Conservation (phyloP, 64 coral and sea anemone species). For the Platygyra sinensis region DNA sequence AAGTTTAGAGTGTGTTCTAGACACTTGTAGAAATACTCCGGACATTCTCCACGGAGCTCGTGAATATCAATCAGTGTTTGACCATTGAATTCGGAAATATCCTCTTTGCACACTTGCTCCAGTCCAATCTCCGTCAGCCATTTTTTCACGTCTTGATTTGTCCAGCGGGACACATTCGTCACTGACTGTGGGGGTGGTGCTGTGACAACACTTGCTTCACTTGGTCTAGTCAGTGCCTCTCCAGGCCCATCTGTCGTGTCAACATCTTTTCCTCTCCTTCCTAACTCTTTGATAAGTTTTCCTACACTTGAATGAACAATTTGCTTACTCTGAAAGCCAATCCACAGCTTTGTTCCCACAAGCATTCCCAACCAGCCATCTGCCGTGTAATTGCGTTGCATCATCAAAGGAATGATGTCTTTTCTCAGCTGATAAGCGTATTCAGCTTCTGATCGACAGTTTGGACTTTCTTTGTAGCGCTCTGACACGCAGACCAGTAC, state of each 20-base stretch:
- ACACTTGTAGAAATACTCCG: constrained; percentile 1
- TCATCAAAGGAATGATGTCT: constrained; percentile 61
- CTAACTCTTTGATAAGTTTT: constrained; percentile 50
- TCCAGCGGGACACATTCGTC: constrained; percentile 7
- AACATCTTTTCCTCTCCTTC: constrained; percentile 13
- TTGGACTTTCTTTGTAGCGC: constrained; percentile 65
- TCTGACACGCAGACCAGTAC: constrained; percentile 61
- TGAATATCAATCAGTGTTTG: constrained; percentile 7
- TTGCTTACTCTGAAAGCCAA: constrained; percentile 9
- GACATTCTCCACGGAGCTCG: background rate
- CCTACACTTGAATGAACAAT: background rate
- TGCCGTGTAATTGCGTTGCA: constrained; percentile 35
- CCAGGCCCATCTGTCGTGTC: background rate
- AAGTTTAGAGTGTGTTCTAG: background rate
- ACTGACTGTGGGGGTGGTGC: background rate
- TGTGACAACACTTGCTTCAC: background rate
- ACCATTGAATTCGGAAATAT: constrained; percentile 1
- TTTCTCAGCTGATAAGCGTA: constrained; percentile 57
- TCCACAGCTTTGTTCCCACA: constrained; percentile 45
- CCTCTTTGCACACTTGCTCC: background rate
- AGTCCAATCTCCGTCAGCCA: constrained; percentile 52
- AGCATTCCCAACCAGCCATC: constrained; percentile 68
- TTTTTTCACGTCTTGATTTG: constrained; percentile 25
- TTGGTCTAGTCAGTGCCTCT: background rate
- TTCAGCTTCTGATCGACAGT: constrained; percentile 69